phyloP scores from a whole-genome alignment of 2,888 invertebrate species.

The Rotaria magnacalcarata region DNA sequence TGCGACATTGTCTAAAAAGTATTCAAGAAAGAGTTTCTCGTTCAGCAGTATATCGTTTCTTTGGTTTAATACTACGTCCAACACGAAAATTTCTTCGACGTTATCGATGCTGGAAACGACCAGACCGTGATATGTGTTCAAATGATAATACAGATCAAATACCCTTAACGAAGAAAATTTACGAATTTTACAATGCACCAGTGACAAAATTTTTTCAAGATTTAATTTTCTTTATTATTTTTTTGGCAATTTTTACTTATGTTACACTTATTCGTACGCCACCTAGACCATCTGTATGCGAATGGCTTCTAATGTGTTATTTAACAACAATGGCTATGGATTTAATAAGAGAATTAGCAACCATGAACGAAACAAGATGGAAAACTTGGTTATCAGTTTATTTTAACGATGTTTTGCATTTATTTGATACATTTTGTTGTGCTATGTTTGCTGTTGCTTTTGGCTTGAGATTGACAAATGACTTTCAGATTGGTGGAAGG shows the following conservation, averaged over 20 bases:
- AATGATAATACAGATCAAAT: not conserved
- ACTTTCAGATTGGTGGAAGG: slow-evolving; percentile 64
- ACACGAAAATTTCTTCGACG: not conserved
- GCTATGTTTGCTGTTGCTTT: not conserved
- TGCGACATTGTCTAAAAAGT: not conserved
- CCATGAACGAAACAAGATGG: not conserved
- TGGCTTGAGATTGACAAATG: not conserved
- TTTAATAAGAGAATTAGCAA: not conserved
- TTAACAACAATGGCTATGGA: slow-evolving; percentile 60
- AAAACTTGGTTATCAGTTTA: not conserved
- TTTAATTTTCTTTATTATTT: slow-evolving; percentile 72
- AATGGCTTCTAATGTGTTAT: slow-evolving; percentile 83
- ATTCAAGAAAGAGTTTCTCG: not conserved
- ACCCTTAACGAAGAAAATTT: slow-evolving; percentile 62
- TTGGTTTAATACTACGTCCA: not conserved
- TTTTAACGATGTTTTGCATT: slow-evolving; percentile 17
- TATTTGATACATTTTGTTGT: slow-evolving; percentile 20
- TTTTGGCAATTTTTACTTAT: slow-evolving; percentile 73
- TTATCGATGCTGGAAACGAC: not conserved
- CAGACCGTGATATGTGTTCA: not conserved
- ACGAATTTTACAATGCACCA: slow-evolving; percentile 97
- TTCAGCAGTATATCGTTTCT: not conserved
- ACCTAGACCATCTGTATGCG: slow-evolving; percentile 75
- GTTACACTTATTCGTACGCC: slow-evolving; percentile 81
- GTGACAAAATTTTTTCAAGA: slow-evolving; percentile 98